Evolutionary conservation across 2,113 vertebrate genomes (phyloP), one percentile per base, ranked within the genome.

Genomic region (Bujurquina vittata): DNA sequence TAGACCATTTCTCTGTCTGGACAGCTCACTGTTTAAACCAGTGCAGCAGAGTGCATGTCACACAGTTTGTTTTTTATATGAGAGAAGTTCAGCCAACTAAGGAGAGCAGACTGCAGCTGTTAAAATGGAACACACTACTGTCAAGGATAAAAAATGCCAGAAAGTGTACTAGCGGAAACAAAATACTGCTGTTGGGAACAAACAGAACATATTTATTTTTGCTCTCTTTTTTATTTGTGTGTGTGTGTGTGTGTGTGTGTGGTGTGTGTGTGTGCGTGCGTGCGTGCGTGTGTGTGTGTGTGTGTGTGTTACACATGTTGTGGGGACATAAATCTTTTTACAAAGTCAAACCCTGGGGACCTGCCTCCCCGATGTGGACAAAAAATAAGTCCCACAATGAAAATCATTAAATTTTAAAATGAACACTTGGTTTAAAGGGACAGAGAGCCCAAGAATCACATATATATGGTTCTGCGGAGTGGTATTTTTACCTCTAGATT

Each of bases 91-190:
- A 63, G 73, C 73, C 55, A 73, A n/a, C 67, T 73, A 33, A 84
- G 78, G 75, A 56, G 83, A 75, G 49, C 65, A 83, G 76, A 87
- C 31, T 62, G 84, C 43, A 43, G 57, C 89, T 78, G 40, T 58
- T 54, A 72, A 78, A 87, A 56, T 60, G 49, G 59, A 46, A 79
- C 58, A 55, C 69, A 80, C 63, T 46, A 69, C 75, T 74, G 43
- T 87, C 82, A 83, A 43, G 75, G 60, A 82, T 75, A 43, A 82
- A 57, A 84, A 82, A 86, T 76, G 61, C 77, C 75, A 63, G 58
- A 72, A 81, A 81, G 17, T 60, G 65, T 46, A 59, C 49, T 31
- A 75, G 46, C 22, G 7, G 56, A 65, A 58, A 83, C 29, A 61
- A 83, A 75, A 83, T 79, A 72, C 79, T 72, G 67, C 60, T 79